A percentile compares a stretch with the other conserved stretches of the same genome.
Conservation (phyloP, 1,140 invertebrate species). For the Chlorops oryzae region DNA sequence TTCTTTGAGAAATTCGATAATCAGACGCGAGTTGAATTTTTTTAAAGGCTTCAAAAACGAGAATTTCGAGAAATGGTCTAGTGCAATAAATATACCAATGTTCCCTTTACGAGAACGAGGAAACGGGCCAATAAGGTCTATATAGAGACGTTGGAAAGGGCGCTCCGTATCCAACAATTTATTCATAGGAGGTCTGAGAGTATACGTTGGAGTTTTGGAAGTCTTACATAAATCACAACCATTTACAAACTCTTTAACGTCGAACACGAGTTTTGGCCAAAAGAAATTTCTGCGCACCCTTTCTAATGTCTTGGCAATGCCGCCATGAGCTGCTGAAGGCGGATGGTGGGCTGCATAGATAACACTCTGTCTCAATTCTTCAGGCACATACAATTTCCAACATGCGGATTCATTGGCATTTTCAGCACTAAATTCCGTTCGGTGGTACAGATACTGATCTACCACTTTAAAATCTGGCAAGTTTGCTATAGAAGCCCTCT, state of each 20-base stretch:
- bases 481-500: background rate
- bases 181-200: background rate
- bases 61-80: slow-evolving; percentile 8
- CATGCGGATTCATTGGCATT: background rate
- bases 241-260: background rate
- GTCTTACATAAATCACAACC: background rate
- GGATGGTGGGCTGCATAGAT: background rate
- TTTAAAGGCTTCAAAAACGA: slow-evolving; percentile 5
- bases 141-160: slow-evolving; percentile 11
- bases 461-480: background rate
- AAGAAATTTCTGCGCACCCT: background rate
- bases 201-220: background rate
- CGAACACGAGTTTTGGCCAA: too few relatives aligned
- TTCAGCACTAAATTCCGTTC: background rate
- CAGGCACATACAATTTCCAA: background rate
- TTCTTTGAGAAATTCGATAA: slow-evolving; percentile 3
- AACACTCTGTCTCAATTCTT: background rate
- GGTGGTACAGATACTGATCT: background rate
- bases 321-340: slow-evolving; percentile 4
- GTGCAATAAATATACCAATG: background rate
- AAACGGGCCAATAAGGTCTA: slow-evolving; percentile 16
- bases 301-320: slow-evolving; percentile 1
- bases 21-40: background rate
- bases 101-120: slow-evolving; percentile 13
- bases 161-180: slow-evolving; percentile 2